Evolutionary conservation across 2,888 invertebrate species (phyloP), one percentile per base, ranked within the genome.

Genomic region (Leistus spinibarbis): DNA sequence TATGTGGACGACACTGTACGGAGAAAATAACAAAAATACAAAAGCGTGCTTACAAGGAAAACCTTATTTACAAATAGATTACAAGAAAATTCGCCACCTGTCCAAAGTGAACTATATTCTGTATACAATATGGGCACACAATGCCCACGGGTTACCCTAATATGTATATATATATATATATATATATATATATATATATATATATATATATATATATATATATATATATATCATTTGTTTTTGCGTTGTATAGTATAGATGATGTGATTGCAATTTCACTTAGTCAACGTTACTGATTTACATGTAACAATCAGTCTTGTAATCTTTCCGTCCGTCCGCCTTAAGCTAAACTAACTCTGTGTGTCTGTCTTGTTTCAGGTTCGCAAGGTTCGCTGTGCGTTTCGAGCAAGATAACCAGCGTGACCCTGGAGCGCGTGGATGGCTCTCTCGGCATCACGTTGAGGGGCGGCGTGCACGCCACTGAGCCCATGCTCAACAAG

Each of bases 361-460:
- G 10, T 53, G 67, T 27, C 13, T 67, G n/a, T 64, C 64, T 64
- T 53, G 13, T 56, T 81, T 3, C 81, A 89, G 89, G 91, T 74
- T 92, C 92, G 23, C 92, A 92, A 86, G 92, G 90, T 84, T 92
- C 92, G 70, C 84, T 92, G 3, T 92, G 93, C 84, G 91, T 94
- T 75, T 91, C 92, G 54, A 91, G 93, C 53, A 93, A 93, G 86
- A 87, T 94, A 81, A 92, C 94, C 66, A 93, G 94, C 83, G 92
- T 95, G 27, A 90, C 91, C 0, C 89, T 97, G 62, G 94, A 95
- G 85, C 90, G 96, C 78, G 90, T 91, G 79, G 91, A 90, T 67
- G 93, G 93, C 0, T 96, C 95, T 64, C 89, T 97, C 77, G 98
- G 98, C 0, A 92, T 98, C 79, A 96, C 96, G 1, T 87, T 98